Evolutionary conservation across 2,797 vertebrate species (phyloP).

Genomic region (Pseudopleuronectes americanus): DNA sequence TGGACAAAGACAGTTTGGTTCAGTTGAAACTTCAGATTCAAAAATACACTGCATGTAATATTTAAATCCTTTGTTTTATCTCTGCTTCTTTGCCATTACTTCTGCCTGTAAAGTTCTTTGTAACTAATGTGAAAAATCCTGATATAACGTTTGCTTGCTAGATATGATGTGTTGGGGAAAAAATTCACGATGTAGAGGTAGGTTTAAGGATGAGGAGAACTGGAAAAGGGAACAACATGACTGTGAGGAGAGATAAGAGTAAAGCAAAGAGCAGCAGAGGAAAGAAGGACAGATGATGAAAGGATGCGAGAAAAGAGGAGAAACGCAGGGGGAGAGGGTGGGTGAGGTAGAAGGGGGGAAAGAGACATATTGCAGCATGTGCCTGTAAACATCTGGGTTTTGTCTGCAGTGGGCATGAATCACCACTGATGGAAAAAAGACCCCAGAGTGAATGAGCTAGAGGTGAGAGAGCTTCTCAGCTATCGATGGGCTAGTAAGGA

Average conservation of each 20-base stretch:
- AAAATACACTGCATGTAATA: not conserved
- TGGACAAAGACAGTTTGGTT: constrained; percentile 56
- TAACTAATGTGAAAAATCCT: not conserved
- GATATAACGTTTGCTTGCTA: no score
- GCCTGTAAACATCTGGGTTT: constrained; percentile 1
- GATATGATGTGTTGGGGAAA: no score
- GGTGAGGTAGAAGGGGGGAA: not conserved
- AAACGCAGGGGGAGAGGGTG: not conserved
- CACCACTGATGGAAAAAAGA: no score
- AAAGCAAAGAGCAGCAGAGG: not conserved
- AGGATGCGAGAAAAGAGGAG: not conserved
- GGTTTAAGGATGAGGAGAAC: not conserved
- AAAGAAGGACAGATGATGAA: not conserved
- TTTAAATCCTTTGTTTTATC: not conserved
- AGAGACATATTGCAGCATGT: not conserved
- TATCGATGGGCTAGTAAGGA: not conserved
- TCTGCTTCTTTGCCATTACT: not conserved
- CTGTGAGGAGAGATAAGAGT: not conserved
- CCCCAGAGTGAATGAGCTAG: no score
- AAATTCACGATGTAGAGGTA: no score
- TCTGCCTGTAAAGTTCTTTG: not conserved
- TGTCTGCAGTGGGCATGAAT: constrained; percentile 10
- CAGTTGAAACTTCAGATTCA: not conserved
- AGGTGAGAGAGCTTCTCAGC: no score
- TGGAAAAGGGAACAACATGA: not conserved